A percentile compares a stretch with the other conserved stretches of the same genome.
Evolutionary conservation across 2,888 invertebrate species (phyloP).

Genomic region (Amiota minor): DNA sequence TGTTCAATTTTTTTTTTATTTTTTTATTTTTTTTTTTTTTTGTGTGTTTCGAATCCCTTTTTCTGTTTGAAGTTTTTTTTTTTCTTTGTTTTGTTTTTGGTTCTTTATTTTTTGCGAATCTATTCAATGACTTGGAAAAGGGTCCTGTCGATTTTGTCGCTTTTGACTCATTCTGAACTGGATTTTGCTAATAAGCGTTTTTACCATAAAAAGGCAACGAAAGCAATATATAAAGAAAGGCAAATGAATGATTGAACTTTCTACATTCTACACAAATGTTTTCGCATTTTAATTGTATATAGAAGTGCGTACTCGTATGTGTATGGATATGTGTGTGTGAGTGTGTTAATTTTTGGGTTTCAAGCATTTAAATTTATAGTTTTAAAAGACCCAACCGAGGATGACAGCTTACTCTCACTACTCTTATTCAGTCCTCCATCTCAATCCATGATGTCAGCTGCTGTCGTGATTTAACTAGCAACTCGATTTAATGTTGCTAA

Average conservation of each 20-base stretch:
- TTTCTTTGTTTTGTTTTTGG: slow-evolving; percentile 28
- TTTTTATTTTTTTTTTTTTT: slow-evolving; percentile 2
- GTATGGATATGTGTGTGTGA: not conserved
- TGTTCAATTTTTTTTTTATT: too few species aligned
- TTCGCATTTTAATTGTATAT: slow-evolving; percentile 58
- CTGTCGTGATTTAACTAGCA: slow-evolving; percentile 48
- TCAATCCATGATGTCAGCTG: slow-evolving; percentile 26
- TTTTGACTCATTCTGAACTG: slow-evolving; percentile 30
- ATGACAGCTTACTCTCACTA: not conserved
- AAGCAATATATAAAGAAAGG: not conserved
- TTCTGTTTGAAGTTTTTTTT: not conserved
- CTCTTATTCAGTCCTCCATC: not conserved
- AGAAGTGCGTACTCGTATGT: slow-evolving; percentile 23
- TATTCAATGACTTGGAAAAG: slow-evolving; percentile 65
- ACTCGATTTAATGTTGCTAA: slow-evolving; percentile 37
- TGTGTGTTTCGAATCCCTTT: not conserved
- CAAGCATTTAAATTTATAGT: slow-evolving; percentile 43
- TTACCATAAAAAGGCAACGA: not conserved
- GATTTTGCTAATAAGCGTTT: slow-evolving; percentile 37
- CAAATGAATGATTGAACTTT: not conserved
- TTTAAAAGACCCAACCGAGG: slow-evolving; percentile 11
- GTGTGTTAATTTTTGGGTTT: slow-evolving; percentile 57
- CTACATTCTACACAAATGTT: slow-evolving; percentile 36
- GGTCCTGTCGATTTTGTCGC: slow-evolving; percentile 46
- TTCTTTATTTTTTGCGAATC: slow-evolving; percentile 37